phyloP scores from a whole-genome alignment of 2,888 invertebrate species.

The Acronicta alni region DNA sequence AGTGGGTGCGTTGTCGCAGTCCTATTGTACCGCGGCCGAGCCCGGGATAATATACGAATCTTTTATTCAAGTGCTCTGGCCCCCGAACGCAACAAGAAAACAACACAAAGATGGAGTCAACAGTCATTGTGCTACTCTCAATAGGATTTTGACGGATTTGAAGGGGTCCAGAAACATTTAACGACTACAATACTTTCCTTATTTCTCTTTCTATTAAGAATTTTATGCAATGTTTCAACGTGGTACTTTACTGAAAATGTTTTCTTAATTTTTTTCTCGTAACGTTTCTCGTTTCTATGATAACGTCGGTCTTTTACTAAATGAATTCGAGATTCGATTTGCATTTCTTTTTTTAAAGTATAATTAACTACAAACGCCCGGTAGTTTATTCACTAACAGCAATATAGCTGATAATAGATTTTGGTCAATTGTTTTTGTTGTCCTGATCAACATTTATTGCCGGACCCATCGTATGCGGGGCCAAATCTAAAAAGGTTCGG shows the following conservation, averaged over 20 bases:
- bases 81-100: constrained; percentile 82
- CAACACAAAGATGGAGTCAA: constrained; percentile 83
- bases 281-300: constrained; percentile 27
- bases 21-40: constrained; percentile 78
- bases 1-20: constrained; percentile 80
- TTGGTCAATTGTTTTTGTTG: constrained; percentile 81
- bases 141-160: constrained; percentile 82
- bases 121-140: constrained; percentile 83
- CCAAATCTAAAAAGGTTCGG: constrained; percentile 80
- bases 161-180: constrained; percentile 65
- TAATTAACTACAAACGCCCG: constrained; percentile 44
- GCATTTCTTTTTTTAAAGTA: constrained; percentile 39
- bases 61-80: constrained; percentile 87
- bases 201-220: constrained; percentile 47
- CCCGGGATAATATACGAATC: constrained; percentile 84
- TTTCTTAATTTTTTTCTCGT: constrained; percentile 24
- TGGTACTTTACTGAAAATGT: constrained; percentile 27
- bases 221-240: constrained; percentile 50
- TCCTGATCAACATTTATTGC: constrained; percentile 84
- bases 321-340: constrained; percentile 36
- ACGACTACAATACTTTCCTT: constrained; percentile 61
- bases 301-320: constrained; percentile 21
- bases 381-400: constrained; percentile 65
- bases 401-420: constrained; percentile 77
- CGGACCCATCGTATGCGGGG: constrained; percentile 84